A percentile compares a stretch with the other conserved stretches of the same genome.
Evolutionary conservation across 2,888 invertebrate species (phyloP).

Genomic region (Pomacea canaliculata): DNA sequence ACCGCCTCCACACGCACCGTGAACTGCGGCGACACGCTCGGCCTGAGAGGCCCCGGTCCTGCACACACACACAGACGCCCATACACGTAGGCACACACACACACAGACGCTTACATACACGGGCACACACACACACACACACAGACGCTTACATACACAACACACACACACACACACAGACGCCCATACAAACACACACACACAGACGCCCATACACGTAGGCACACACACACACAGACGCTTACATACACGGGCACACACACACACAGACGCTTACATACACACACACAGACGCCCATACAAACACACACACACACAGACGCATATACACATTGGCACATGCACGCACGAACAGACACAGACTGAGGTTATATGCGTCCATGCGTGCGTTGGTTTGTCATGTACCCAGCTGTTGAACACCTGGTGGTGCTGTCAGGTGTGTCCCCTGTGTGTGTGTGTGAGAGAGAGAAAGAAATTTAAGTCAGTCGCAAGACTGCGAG

Average conservation of each 20-base stretch:
- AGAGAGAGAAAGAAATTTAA: too few relatives aligned
- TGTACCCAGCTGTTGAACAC: too few relatives aligned
- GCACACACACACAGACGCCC: not conserved
- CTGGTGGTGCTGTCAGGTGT: too few relatives aligned
- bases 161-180: too few relatives aligned
- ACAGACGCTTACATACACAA: too few relatives aligned
- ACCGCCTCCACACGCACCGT: slow-evolving; percentile 21
- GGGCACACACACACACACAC: not conserved
- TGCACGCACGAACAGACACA: not conserved
- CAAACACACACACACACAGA: not conserved
- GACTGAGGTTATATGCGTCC: not conserved
- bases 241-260: not conserved
- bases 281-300: not conserved
- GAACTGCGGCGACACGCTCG: slow-evolving; percentile 16
- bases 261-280: not conserved
- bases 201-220: too few relatives aligned
- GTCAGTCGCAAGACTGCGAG: too few relatives aligned
- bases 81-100: not conserved
- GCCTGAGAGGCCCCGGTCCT: not conserved
- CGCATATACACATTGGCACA: not conserved
- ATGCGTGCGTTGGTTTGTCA: not conserved
- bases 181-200: too few relatives aligned
- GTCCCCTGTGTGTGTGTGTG: too few relatives aligned
- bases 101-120: not conserved
- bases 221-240: not conserved